Percentiles rank a stretch among this genome's conserved stretches.
Conservation (phyloP, 2,888 invertebrate species). For the Herminia tarsipennalis region DNA sequence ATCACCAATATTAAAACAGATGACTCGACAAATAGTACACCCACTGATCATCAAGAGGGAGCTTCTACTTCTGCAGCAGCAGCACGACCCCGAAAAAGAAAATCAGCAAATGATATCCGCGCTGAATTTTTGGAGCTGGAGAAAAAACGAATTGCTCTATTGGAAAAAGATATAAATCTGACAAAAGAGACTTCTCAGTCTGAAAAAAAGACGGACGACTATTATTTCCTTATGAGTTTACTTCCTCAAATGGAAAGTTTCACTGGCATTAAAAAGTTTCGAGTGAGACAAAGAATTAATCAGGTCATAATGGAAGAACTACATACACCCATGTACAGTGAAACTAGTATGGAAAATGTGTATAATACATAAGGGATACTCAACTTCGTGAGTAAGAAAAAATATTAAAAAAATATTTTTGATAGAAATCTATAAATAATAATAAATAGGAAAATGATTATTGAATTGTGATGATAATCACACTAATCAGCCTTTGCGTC, state of each 20-base stretch:
- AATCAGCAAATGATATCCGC: conserved; percentile 23
- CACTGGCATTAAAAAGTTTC: conserved; percentile 27
- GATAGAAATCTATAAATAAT: no score
- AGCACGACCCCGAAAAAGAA: neutral
- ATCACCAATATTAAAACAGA: no score
- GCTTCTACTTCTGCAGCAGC: no score
- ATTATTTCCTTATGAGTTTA: conserved; percentile 28
- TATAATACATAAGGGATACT: no score
- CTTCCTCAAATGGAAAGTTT: conserved; percentile 36
- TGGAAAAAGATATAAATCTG: conserved; percentile 27
- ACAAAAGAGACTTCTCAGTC: conserved; percentile 16
- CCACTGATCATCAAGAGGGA: no score
- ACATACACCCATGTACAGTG: neutral
- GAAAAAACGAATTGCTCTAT: conserved; percentile 21
- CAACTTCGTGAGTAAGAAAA: no score
- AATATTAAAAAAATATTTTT: no score
- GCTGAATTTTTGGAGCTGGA: conserved; percentile 36
- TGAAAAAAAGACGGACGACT: conserved; percentile 29
- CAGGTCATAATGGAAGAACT: conserved; percentile 7
- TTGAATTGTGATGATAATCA: no score
- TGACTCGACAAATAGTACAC: no score
- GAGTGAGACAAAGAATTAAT: conserved; percentile 33
- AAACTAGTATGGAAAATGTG: no score
- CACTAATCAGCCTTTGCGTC: no score
- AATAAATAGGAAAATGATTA: no score